Evolutionary conservation across 2,113 vertebrate species (phyloP).

Genomic region (Anguilla rostrata): DNA sequence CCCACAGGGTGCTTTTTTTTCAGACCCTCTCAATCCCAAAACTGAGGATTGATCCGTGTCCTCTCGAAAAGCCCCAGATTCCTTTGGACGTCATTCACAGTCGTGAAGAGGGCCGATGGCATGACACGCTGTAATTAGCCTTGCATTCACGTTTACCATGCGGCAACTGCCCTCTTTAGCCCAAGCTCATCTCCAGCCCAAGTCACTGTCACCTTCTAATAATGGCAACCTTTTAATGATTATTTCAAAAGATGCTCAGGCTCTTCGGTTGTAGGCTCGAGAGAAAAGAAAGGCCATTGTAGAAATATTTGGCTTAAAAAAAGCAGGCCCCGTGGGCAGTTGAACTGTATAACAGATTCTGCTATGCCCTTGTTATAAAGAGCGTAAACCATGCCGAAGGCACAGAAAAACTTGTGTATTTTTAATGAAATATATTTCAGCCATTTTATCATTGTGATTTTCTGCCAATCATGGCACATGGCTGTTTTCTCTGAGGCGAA

Average conservation of each 20-base stretch:
- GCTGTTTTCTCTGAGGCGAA: not conserved
- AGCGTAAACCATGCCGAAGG: not conserved
- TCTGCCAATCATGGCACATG: constrained; percentile 2
- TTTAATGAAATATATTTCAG: not conserved
- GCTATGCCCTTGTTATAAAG: not conserved
- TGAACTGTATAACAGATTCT: not conserved
- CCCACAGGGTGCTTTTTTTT: not conserved
- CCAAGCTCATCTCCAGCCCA: constrained; percentile 16
- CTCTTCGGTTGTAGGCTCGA: not conserved
- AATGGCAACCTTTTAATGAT: not conserved
- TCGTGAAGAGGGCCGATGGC: not conserved
- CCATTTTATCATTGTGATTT: not conserved
- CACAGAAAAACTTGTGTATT: not conserved
- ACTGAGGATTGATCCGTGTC: not conserved
- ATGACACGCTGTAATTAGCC: constrained; percentile 4
- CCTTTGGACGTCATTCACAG: not conserved
- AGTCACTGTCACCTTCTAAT: not conserved
- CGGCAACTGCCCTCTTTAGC: not conserved
- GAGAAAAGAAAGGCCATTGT: constrained; percentile 6
- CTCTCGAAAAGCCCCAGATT: not conserved
- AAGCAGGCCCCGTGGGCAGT: no score
- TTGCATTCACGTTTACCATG: not conserved
- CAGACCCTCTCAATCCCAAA: not conserved
- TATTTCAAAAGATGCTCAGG: not conserved
- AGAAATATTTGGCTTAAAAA: constrained; percentile 8